A percentile compares a stretch with the other conserved stretches of the same genome.
These are phyloP conservation scores for Xestoiulus laeticollis DNA, from an alignment of 2,888 invertebrate species.

Conservation along the genomic window DNA sequence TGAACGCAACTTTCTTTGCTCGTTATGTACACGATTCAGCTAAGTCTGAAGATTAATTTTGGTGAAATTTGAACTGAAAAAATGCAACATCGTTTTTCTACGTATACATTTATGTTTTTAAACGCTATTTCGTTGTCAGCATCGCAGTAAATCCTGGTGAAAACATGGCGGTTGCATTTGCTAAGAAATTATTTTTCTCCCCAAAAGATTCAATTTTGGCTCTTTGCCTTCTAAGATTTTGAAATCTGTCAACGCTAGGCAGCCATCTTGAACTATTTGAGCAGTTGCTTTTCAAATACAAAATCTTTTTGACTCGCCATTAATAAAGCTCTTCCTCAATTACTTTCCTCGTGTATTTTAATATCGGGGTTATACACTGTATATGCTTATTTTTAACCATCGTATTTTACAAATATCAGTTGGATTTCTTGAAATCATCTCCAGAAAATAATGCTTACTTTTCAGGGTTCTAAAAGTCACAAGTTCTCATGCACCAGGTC, in stretches of 20 bases:
- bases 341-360: not conserved
- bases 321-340: conserved; percentile 25
- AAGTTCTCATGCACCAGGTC: no score
- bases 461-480: no score
- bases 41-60: no score
- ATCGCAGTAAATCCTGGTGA: not conserved
- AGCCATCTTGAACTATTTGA: conserved; percentile 10
- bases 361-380: not conserved
- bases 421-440: no score
- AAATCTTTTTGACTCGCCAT: not conserved
- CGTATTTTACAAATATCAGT: not conserved
- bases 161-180: not conserved
- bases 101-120: not conserved
- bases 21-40: no score
- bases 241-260: conserved; percentile 28
- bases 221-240: not conserved
- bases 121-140: not conserved
- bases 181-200: not conserved
- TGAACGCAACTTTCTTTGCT: no score
- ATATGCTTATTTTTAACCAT: conserved; percentile 3
- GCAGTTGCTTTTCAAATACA: not conserved
- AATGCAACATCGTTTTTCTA: not conserved
- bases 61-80: not conserved
- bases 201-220: not conserved
- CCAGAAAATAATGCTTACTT: no score